Evolutionary conservation across 37 sponge, comb jelly and placozoan species (phyloP).

Genomic region (Crambe crambe): DNA sequence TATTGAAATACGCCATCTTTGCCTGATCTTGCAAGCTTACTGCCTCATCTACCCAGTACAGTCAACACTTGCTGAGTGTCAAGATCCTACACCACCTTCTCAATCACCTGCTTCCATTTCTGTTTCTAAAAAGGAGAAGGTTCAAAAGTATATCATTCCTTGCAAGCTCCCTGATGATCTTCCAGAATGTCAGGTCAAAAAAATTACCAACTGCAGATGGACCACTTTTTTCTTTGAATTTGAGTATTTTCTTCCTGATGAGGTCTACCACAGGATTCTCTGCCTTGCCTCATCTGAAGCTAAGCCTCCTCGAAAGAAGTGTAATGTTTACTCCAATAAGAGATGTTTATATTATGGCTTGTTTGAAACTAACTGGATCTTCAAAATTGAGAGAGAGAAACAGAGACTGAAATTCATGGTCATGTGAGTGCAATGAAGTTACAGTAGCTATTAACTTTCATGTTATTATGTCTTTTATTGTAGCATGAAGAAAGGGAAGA

Average conservation of each 20-base stretch:
- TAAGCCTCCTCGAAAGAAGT: background rate
- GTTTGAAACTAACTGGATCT: constrained; percentile 1
- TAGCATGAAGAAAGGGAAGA: no score
- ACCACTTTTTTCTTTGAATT: constrained; percentile 57
- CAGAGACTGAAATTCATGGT: constrained; percentile 16
- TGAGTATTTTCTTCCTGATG: constrained; percentile 45
- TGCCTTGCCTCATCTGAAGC: constrained; percentile 15
- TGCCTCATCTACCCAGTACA: constrained; percentile 41
- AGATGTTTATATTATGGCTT: background rate
- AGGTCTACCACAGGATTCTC: constrained; percentile 38
- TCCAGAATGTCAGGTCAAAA: background rate
- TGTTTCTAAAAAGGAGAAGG: background rate
- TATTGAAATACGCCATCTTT: constrained; percentile 17
- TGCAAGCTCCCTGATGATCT: constrained; percentile 19
- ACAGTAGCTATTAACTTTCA: no score
- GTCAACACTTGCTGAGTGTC: no score
- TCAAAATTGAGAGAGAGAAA: background rate
- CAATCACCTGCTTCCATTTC: background rate
- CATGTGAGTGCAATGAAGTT: constrained; percentile 16
- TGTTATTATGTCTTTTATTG: no score
- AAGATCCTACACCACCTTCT: no score
- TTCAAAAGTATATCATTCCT: constrained; percentile 20
- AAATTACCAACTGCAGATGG: no score
- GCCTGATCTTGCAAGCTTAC: constrained; percentile 46
- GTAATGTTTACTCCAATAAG: background rate